Evolutionary conservation across 2,113 vertebrate genomes (phyloP).

Genomic region (Alethe diademata): DNA sequence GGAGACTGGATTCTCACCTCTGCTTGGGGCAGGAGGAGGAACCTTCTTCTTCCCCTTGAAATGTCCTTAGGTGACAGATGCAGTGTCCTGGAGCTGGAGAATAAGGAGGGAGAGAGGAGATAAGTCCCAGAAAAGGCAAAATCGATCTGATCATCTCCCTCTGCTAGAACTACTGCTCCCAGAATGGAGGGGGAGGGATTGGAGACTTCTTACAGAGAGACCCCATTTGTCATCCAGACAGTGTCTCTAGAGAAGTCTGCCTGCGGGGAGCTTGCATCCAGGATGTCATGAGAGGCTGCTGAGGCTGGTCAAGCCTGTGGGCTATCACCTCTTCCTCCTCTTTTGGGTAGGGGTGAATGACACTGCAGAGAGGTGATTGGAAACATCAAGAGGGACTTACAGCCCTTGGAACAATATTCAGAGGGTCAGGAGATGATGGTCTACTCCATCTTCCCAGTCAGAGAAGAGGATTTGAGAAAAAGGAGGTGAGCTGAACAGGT

Average conservation of each 20-base stretch:
- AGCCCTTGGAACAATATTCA: not conserved
- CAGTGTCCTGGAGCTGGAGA: not conserved
- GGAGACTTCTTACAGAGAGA: not conserved
- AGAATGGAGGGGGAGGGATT: not conserved
- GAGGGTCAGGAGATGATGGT: not conserved
- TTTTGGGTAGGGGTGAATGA: not conserved
- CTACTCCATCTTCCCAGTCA: not conserved
- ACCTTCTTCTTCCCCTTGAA: not conserved
- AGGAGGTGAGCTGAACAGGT: not conserved
- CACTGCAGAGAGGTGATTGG: not conserved
- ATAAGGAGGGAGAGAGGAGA: not conserved
- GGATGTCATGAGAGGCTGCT: not conserved
- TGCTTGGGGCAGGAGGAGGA: not conserved
- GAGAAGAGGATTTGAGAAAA: not conserved
- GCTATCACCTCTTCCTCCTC: not conserved
- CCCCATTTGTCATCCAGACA: not conserved
- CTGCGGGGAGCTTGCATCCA: not conserved
- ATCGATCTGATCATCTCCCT: fast-evolving
- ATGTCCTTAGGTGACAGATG: not conserved
- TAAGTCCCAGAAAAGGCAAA: not conserved
- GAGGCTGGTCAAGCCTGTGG: not conserved
- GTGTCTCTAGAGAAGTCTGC: not conserved
- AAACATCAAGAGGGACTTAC: not conserved
- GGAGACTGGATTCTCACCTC: not conserved
- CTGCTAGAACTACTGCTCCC: too few relatives aligned